Percentiles rank a stretch among this genome's conserved stretches.
These are phyloP conservation scores for Heliconius charithonia DNA, from an alignment of 2,888 invertebrate genomes.

Conservation along the genomic window DNA sequence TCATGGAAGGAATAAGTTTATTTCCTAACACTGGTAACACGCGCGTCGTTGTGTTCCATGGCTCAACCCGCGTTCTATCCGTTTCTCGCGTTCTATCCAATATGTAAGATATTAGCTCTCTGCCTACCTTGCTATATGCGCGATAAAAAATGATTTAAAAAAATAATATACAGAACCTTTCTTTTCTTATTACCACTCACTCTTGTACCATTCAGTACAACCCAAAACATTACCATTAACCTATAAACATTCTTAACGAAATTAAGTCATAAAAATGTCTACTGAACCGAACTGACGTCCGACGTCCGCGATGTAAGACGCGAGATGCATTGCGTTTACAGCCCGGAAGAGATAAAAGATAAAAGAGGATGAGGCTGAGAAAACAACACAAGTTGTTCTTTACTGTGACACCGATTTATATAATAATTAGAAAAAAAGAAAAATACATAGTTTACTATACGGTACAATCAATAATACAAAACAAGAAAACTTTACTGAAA, in stretches of 20 bases:
- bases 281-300: not conserved
- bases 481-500: no score
- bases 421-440: not conserved
- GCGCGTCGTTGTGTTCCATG: no score
- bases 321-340: constrained; percentile 19
- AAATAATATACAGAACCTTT: not conserved
- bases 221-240: constrained; percentile 18
- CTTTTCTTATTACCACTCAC: not conserved
- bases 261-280: constrained; percentile 24
- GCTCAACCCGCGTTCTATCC: no score
- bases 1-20: no score
- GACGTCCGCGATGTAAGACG: constrained; percentile 15
- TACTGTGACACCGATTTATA: not conserved
- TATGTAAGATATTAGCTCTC: no score
- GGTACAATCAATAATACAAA: no score
- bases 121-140: no score
- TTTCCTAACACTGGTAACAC: no score
- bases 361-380: constrained; percentile 9
- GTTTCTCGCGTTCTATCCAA: no score
- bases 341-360: constrained; percentile 36
- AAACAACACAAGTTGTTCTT: constrained; percentile 28
- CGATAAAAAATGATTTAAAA: no score
- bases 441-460: no score
- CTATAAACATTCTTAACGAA: constrained; percentile 23
- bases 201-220: not conserved